Conservation (phyloP, 2,888 invertebrate genomes). For the Scaptomyza cyrtandrae region DNA sequence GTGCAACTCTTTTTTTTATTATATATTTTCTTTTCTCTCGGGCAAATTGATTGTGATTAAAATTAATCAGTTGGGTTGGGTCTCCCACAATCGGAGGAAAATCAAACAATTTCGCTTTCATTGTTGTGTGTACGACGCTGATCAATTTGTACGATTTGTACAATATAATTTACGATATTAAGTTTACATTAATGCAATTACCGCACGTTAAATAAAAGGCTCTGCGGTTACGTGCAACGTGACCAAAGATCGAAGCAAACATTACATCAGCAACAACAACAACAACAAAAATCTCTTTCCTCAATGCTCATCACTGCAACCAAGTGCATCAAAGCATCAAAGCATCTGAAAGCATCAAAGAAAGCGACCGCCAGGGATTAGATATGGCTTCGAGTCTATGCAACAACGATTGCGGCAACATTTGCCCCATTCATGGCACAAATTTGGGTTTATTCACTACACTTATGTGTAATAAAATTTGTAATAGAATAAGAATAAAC, state of each 20-base stretch:
- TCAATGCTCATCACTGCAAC: constrained; percentile 41
- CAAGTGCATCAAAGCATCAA: too few relatives aligned
- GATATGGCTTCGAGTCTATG: constrained; percentile 31
- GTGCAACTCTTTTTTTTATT: constrained; percentile 13
- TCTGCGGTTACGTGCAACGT: constrained; percentile 76
- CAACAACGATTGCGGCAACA: constrained; percentile 29
- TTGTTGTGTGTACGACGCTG: too few relatives aligned
- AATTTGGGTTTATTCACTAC: constrained; percentile 67
- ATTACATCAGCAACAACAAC: constrained; percentile 66
- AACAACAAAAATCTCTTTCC: neutral
- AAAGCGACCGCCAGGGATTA: constrained; percentile 34
- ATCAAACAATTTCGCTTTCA: constrained; percentile 76
- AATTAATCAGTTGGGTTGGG: constrained; percentile 29
- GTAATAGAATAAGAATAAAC: constrained; percentile 60
- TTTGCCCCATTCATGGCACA: constrained; percentile 59
- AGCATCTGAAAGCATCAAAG: constrained; percentile 50
- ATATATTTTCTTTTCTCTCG: neutral
- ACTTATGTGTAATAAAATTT: constrained; percentile 73
- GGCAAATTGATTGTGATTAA: constrained; percentile 49
- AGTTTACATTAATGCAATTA: constrained; percentile 77
- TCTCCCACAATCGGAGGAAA: constrained; percentile 42
- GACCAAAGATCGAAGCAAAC: constrained; percentile 76
- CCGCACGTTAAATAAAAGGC: constrained; percentile 76
- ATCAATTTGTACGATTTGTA: constrained; percentile 77
- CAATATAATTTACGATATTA: constrained; percentile 77